Base-by-base conservation (phyloP, 2,113 vertebrate genomes). In the Passer montanus region DNA sequence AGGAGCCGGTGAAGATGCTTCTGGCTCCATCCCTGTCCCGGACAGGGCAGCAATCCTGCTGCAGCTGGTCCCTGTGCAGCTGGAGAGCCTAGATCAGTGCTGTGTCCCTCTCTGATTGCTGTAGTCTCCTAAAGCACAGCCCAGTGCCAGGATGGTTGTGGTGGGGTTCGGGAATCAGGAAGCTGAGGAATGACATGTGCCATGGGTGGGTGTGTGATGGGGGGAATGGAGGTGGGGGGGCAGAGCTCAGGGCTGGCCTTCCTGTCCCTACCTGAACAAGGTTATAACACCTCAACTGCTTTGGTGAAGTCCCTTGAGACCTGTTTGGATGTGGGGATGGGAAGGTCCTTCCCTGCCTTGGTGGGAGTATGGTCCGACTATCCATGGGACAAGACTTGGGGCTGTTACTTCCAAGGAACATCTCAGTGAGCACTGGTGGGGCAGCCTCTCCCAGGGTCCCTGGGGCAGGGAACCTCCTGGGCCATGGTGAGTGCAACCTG, bases 191-290 rank as follows among this genome's bases (percentile, higher is more conserved):
- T 28, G 31, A 46, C 15, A 3, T 15, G 26, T 49, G 41, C 49
- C 0, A 0, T 2, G 10, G 28, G 19, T 1, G 7, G 8, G 10
- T 50, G 20, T 31, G 16, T 62, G 22, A 62, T 0, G 1, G 8
- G 7, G 44, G 8, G 21, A 58, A 26, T 2, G 8, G 17, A 21
- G 35, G 20, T 37, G 41, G 16, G 1, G 20, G 21, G 13, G 23
- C 24, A 59, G 85, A 75, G 39, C 41, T 68, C 1, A 1, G 44
- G 46, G 6, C 44, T 88, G 39, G 26, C 26, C 3, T 74, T 59
- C 11, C 24, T 47, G 46, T 56, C 46, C 49, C 64, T n/a, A 7
- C 31, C 41, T 33, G 35, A 31, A 59, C 28, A 27, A 75, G 35
- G 70, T 43, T 39, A 21, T 27, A 27, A 85, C 24, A 53, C 18